Base-by-base conservation (phyloP, 2,113 vertebrate genomes). In the Zingel zingel region DNA sequence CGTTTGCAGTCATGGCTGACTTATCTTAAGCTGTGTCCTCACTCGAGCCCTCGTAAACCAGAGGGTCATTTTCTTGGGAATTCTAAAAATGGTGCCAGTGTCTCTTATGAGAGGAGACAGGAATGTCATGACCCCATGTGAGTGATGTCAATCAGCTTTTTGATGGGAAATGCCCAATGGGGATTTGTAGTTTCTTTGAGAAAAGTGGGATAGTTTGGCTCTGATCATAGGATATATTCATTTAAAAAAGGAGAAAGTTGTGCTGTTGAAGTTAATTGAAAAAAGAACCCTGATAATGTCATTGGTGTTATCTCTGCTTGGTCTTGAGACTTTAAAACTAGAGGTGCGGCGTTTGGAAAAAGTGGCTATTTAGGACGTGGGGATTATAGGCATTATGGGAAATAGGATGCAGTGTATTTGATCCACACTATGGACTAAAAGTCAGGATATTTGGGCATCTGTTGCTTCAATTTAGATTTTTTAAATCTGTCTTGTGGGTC, bases 101-200 rank as follows among this genome's bases (percentile, higher is more conserved):
- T 86, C 86, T 92, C 74, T 16, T 54, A 74, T 36, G 66, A 74
- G 77, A 81, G 74, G 85, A 82, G 81, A 76, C 78, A 63, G 83
- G 90, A 93, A 94, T 94, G 89, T 94, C 90, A 84, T 90, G 90
- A 93, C 90, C 89, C 89, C 71, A 10, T 81, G 88, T 92, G 86
- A 93, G 84, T 90, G 80, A 92, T 91, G 89, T 89, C 86, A 89
- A 81, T 91, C 91, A 90, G 79, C 56, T 80, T 79, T 91, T 83
- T 90, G 79, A 91, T 9, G 33, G 65, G 79, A 91, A 81, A 92
- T 70, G 64, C 53, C 19, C 76, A 81, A 76, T 59, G 71, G 56
- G 54, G 64, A 84, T 88, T 83, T 51, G 23, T 77, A 77, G 83
- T 86, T 74, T 77, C 63, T 81, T 91, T 64, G 53, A 76, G 50